Evolutionary conservation across 2,888 invertebrate genomes (phyloP), one percentile per base, ranked within the genome.

Genomic region (Hydraecia micacea): DNA sequence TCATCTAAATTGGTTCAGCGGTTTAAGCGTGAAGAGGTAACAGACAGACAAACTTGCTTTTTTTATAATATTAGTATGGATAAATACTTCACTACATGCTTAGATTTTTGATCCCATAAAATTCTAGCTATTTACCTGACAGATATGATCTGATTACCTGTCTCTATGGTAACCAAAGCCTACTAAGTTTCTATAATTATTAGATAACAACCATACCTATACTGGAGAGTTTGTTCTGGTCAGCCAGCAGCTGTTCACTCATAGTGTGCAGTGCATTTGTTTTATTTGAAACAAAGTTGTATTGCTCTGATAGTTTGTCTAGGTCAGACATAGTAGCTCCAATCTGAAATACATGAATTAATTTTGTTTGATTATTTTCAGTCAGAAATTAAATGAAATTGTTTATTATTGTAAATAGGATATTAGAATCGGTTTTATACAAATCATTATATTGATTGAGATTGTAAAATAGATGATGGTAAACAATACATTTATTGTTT

Each of bases 201-300:
- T 36, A 25, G 11, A 36, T 36, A 36, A 36, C 9, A 25, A 8
- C 0, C 63, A 25, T 63, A 96, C 98, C 98, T 83, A 98, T 98
- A 86, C 97, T 97, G 88, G 98, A 98, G 13, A 99, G 96, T 88
- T 98, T 98, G 73, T 98, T 98, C 96, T 99, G 99, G 92, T 99
- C 99, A 3, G 98, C 98, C 83, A 99, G 97, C 13, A 99, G 96
- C 91, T 99, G 98, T 91, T 99, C 99, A 93, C 99, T 99, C 86
- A 99, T 98, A 80, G 97, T 98, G 92, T 99, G 99, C 8, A 99
- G 95, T 0, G 99, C 98, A 93, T 98, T 99, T 0, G 99, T 99
- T 96, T 99, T 99, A 80, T 98, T 98, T 0, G 99, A 98, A 0
- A 99, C 99, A 91, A 98, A 97, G 74, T 98, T 97, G 92, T 99